Evolutionary conservation across 2,797 vertebrate species (phyloP), one percentile per base, ranked within the genome.

Genomic region (Crocidura indochinensis): DNA sequence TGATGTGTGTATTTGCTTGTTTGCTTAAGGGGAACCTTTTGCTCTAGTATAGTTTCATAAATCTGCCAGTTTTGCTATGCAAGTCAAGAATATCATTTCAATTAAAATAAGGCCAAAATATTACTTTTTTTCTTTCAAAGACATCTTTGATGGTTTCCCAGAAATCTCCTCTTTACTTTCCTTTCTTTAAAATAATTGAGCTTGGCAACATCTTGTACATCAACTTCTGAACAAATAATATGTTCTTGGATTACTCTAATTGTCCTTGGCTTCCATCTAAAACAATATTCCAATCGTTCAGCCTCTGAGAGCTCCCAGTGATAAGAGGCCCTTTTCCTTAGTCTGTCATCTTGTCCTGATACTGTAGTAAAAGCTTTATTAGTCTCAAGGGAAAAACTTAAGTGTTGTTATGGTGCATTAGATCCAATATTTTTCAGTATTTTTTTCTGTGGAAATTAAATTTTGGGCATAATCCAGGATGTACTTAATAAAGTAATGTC

Each of bases 101-200:
- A 96, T 96, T 96, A 93, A 96, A 96, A 96, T 94, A 90, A 44
- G 95, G 84, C 94, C 95, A 96, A 94, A 91, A 65, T n/a, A 88
- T 93, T 87, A 72, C 91, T 96, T 90, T 96, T 96, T 47, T 56
- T 44, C 87, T 93, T 92, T 97, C 84, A 84, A 47, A 96, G 24
- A 2, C 88, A 80, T 95, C 46, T 6, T 88, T 95, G 86, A 78
- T 38, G 87, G 67, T 87, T 95, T 83, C 49, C 15, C 29, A 62
- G 84, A 93, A 94, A 82, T 65, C 15, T 24, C 26, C 26, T 78
- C 27, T 95, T 84, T 87, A 93, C 84, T 91, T 94, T 62, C n/a
- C 75, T 94, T 83, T 91, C 65, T 74, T 95, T 79, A 87, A 90
- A 65, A 47, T 49, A 77, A 20, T 81, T 69, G 76, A 95, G 84